Base-by-base conservation (phyloP, 2,888 invertebrate species). In the Congeria kusceri region DNA sequence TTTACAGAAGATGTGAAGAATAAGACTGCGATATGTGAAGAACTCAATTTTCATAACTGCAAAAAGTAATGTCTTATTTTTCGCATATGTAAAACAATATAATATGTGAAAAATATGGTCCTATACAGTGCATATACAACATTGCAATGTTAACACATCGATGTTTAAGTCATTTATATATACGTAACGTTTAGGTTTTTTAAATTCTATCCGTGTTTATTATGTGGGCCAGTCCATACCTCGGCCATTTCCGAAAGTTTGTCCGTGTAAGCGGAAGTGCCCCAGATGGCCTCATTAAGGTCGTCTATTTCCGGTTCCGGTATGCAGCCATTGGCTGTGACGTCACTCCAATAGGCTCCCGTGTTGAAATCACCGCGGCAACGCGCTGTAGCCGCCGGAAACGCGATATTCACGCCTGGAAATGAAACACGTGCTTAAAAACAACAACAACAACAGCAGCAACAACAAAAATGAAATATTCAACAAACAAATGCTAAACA, bases 311-410 rank as follows among this genome's bases (percentile, higher is more conserved):
- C 58, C 9, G 68, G 65, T 47, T 70, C 77, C 15, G 80, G 78
- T n/a, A 70, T 28, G 65, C 81, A 77, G 0, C 79, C 84, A 28
- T 75, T 76, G 15, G 88, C 83, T 2, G 59, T 65, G 58, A 89
- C 84, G 23, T 84, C 80, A 3, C 83, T 82, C 90, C 90, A 90
- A 56, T 80, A 83, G 1, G 88, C 88, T 0, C 89, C 89, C 7
- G 83, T 85, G 32, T 84, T 76, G 59, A 87, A 86, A 69, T 88
- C 83, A 1, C 90, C 90, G 23, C 80, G 76, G 71, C 90, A 90
- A 27, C 75, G 77, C 2, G 90, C 90, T n/a, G 73, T 78, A 9
- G 89, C 89, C 9, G 80, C 78, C 27, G 83, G 81, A 15, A 76
- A 75, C 64, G 46, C 18, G 20, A 70, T 71, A 3, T 62, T 75